Evolutionary conservation across 2,113 vertebrate species (phyloP).

Genomic region (Aegotheles bennettii): DNA sequence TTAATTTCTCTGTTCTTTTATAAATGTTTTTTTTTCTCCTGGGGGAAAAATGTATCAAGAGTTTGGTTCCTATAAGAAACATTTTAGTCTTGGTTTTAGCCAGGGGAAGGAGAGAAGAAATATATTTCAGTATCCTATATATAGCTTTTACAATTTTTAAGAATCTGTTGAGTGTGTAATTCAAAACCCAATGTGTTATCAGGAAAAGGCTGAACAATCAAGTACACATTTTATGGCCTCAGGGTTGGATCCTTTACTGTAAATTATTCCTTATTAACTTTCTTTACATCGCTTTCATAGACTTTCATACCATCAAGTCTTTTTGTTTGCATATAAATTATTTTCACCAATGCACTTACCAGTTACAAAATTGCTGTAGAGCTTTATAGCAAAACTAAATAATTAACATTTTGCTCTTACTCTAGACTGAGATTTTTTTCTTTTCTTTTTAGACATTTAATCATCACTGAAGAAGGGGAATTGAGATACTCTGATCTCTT

Average conservation of each 20-base stretch:
- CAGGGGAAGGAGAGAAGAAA: not conserved
- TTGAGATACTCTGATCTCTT: not conserved
- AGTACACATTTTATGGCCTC: not conserved
- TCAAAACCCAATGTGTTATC: not conserved
- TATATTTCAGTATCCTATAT: not conserved
- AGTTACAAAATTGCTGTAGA: not conserved
- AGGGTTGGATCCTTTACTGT: not conserved
- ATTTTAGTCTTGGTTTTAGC: not conserved
- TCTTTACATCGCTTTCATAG: not conserved
- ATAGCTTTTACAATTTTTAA: not conserved
- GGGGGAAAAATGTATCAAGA: not conserved
- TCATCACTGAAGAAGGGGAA: slow-evolving; percentile 40
- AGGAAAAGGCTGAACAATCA: not conserved
- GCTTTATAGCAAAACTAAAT: not conserved
- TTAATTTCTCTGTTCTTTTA: not conserved
- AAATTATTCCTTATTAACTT: not conserved
- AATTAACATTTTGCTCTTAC: not conserved
- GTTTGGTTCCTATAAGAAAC: not conserved
- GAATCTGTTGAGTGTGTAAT: not conserved
- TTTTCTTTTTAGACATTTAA: slow-evolving; percentile 27
- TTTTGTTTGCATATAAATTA: not conserved
- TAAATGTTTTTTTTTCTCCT: not conserved
- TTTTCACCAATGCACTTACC: not conserved
- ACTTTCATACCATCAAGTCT: not conserved
- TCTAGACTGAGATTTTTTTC: not conserved